phyloP scores from a whole-genome alignment of 2,888 invertebrate genomes.

The Drosophila pegasa region DNA sequence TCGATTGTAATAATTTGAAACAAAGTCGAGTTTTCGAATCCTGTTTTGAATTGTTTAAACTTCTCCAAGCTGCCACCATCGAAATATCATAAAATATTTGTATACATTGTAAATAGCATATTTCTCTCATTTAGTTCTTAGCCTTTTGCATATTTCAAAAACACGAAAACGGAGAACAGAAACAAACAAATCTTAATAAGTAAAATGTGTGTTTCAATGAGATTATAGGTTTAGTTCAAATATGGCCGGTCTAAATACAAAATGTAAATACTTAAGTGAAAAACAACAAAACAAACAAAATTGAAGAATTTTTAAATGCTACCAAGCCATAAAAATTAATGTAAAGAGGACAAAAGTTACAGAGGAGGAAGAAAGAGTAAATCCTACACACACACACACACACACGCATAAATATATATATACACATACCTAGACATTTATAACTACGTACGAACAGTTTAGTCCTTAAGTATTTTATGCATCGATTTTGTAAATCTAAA shows the following conservation, averaged over 20 bases:
- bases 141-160: constrained; percentile 19
- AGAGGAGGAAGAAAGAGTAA: constrained; percentile 13
- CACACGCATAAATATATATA: constrained; percentile 30
- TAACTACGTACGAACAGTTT: constrained; percentile 33
- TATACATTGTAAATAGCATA: constrained; percentile 58
- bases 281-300: constrained; percentile 12
- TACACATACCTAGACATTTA: constrained; percentile 14
- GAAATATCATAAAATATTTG: constrained; percentile 51
- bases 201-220: constrained; percentile 48
- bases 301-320: constrained; percentile 47
- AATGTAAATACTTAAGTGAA: constrained; percentile 55
- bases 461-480: constrained; percentile 73
- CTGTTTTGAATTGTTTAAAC: constrained; percentile 38
- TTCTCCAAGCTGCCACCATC: constrained; percentile 60
- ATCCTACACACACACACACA: constrained; percentile 34
- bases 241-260: constrained; percentile 30
- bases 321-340: constrained; percentile 36
- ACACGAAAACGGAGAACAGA: constrained; percentile 8
- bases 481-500: constrained; percentile 67
- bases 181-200: constrained; percentile 19
- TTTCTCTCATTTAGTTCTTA: constrained; percentile 52
- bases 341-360: constrained; percentile 33
- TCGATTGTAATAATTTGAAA: constrained; percentile 13
- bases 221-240: constrained; percentile 66
- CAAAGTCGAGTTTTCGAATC: constrained; percentile 20